Conservation (phyloP, 2,113 vertebrate species). For the Tupaia chinensis region DNA sequence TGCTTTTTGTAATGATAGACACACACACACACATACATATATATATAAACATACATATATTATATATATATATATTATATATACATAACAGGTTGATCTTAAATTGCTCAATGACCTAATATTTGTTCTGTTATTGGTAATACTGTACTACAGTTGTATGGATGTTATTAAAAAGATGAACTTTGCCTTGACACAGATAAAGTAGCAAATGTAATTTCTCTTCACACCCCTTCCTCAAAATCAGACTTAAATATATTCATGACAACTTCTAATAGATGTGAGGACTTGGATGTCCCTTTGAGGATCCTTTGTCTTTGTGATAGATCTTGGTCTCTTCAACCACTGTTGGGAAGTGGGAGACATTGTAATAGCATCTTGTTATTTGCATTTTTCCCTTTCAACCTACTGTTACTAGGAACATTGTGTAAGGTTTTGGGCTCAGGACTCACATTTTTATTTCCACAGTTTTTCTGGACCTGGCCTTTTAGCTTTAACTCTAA, state of each 20-base stretch:
- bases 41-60: too few species aligned
- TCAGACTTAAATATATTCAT: neutral
- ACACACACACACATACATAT: neutral
- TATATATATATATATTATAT: neutral
- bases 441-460: neutral
- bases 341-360: neutral
- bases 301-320: neutral
- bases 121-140: neutral
- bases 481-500: neutral
- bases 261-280: neutral
- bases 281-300: neutral
- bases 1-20: neutral
- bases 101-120: neutral
- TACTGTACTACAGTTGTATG: neutral
- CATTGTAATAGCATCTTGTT: neutral
- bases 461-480: neutral
- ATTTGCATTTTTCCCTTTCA: too few species aligned
- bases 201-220: neutral
- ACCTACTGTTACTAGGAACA: neutral
- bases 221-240: neutral
- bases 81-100: neutral
- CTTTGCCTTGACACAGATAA: neutral
- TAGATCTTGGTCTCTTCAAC: neutral
- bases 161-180: neutral
- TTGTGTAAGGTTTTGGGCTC: neutral